These are phyloP conservation scores for Callosobruchus maculatus DNA, from an alignment of 2,888 invertebrate genomes.

Conservation along the genomic window DNA sequence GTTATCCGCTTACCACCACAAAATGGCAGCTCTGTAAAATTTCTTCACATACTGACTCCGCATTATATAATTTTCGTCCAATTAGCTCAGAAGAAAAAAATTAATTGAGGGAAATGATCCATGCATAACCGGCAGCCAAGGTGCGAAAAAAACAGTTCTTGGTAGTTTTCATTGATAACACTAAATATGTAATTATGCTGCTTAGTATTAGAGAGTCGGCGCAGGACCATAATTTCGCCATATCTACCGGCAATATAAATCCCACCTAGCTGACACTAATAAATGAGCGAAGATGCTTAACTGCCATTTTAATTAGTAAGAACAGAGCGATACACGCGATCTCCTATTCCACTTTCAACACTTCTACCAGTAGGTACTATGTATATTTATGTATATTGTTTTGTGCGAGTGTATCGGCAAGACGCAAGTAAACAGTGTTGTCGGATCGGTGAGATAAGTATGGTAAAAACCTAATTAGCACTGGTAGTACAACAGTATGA, in stretches of 20 bases:
- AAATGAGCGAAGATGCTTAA: background rate
- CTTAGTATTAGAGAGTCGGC: background rate
- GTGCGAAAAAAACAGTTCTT: background rate
- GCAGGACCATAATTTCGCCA: background rate
- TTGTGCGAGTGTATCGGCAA: background rate
- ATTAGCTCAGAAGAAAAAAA: background rate
- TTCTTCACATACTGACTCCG: background rate
- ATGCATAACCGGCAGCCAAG: background rate
- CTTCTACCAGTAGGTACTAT: background rate
- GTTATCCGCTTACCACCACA: background rate
- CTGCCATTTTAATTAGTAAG: background rate
- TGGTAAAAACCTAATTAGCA: slow-evolving; percentile 2
- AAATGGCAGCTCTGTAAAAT: background rate
- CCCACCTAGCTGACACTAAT: background rate
- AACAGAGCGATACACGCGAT: background rate
- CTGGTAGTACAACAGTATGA: background rate
- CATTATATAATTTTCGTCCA: background rate
- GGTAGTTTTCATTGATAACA: background rate
- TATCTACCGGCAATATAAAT: background rate
- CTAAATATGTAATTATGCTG: background rate
- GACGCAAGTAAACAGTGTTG: background rate
- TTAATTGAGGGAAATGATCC: background rate
- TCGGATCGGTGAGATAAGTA: background rate
- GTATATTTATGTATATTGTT: background rate
- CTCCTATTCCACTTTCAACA: background rate